Conservation (phyloP, 2,888 invertebrate genomes). For the Eupithecia dodoneata region DNA sequence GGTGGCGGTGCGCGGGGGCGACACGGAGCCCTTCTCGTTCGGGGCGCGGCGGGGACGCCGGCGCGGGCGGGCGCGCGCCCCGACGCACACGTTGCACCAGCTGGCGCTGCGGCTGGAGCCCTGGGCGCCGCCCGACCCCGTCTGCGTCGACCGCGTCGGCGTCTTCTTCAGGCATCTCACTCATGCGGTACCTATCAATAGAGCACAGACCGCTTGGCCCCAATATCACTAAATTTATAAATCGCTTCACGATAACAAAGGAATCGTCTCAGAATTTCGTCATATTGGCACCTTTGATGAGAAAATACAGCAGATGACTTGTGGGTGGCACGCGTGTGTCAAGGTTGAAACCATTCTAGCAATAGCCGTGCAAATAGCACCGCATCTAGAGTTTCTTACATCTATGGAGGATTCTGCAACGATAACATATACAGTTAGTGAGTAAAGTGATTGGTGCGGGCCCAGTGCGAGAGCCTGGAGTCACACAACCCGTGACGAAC, state of each 20-base stretch:
- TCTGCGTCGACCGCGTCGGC: slow-evolving; percentile 98
- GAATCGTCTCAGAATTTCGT: neutral
- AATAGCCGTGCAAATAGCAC: no score
- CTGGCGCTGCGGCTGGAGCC: slow-evolving; percentile 95
- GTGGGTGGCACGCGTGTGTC: no score
- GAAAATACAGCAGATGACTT: no score
- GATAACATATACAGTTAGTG: no score
- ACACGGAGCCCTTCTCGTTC: slow-evolving; percentile 94
- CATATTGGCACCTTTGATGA: no score
- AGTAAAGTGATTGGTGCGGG: no score
- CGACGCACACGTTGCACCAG: slow-evolving; percentile 91
- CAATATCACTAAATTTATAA: neutral
- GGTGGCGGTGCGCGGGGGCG: slow-evolving; percentile 88
- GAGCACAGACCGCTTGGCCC: neutral
- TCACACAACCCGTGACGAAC: neutral
- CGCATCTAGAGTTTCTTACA: no score
- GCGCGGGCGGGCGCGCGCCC: slow-evolving; percentile 70
- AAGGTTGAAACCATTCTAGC: no score
- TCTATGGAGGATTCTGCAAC: no score
- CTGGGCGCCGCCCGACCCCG: slow-evolving; percentile 93
- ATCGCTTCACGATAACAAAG: neutral
- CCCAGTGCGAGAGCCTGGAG: slow-evolving; percentile 6
- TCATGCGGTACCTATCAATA: slow-evolving; percentile 56
- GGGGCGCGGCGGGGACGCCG: slow-evolving; percentile 85
- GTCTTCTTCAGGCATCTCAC: slow-evolving; percentile 91